A percentile compares a stretch with the other conserved stretches of the same genome.
Evolutionary conservation across 2,797 vertebrate species (phyloP).

Genomic region (Anomalospiza imberbis): DNA sequence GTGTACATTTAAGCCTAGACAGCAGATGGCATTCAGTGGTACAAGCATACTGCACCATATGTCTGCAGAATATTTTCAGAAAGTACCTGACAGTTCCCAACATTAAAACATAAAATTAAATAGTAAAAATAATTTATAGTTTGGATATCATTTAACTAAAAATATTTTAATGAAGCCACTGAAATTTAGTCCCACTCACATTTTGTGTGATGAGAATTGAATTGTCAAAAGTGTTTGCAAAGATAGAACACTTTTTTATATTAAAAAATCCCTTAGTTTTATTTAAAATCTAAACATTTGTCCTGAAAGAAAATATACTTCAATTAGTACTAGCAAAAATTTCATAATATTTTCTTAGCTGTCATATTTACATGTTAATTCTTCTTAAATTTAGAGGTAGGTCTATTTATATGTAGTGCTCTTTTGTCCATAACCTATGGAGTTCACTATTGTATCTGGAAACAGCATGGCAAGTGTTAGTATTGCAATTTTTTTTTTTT

Average conservation of each 20-base stretch:
- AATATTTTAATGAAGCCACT: background rate
- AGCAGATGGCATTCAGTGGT: constrained; percentile 73
- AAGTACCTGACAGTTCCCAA: constrained; percentile 47
- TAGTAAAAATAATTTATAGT: constrained; percentile 11
- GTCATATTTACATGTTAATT: background rate
- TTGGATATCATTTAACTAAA: background rate
- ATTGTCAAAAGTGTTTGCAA: background rate
- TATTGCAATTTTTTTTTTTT: background rate
- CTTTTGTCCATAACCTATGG: background rate
- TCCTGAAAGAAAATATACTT: background rate
- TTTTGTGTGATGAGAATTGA: background rate
- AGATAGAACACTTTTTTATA: background rate
- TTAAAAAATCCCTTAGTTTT: background rate
- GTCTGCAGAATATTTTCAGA: constrained; percentile 57
- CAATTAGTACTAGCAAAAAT: background rate
- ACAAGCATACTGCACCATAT: constrained; percentile 68
- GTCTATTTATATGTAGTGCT: background rate
- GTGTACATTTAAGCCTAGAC: constrained; percentile 69
- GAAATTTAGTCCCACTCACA: background rate
- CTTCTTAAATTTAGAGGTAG: background rate
- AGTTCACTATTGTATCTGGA: background rate
- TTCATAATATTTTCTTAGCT: background rate
- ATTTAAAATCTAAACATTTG: background rate
- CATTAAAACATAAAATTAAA: constrained; percentile 38
- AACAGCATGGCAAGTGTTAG: background rate